Evolutionary conservation across 2,888 invertebrate genomes (phyloP).

Genomic region (Diplazon laetatorius): DNA sequence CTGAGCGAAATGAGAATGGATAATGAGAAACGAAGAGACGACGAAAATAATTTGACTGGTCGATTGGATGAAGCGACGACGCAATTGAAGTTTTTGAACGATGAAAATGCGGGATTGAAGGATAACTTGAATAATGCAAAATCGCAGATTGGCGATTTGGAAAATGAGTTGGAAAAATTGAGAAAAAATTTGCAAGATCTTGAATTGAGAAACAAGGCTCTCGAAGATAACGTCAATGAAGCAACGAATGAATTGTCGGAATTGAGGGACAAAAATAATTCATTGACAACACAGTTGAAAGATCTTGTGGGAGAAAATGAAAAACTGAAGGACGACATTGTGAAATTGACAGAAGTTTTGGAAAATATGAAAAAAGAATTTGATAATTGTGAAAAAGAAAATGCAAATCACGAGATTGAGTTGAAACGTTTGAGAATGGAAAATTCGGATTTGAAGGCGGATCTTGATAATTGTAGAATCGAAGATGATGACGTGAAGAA

Average conservation of each 20-base stretch:
- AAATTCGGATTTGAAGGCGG: slow-evolving; percentile 46
- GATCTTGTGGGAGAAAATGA: slow-evolving; percentile 42
- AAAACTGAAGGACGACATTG: slow-evolving; percentile 30
- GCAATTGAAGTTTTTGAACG: slow-evolving; percentile 47
- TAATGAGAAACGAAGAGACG: slow-evolving; percentile 60
- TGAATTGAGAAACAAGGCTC: slow-evolving; percentile 12
- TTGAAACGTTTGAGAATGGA: slow-evolving; percentile 47
- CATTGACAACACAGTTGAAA: slow-evolving; percentile 35
- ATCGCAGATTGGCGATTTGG: slow-evolving; percentile 42
- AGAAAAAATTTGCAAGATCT: slow-evolving; percentile 30
- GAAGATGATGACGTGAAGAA: slow-evolving; percentile 51
- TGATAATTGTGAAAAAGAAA: slow-evolving; percentile 38
- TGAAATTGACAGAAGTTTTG: slow-evolving; percentile 36
- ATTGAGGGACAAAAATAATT: slow-evolving; percentile 41
- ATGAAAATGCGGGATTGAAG: slow-evolving; percentile 47
- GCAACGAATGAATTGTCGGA: slow-evolving; percentile 43
- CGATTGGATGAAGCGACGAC: slow-evolving; percentile 44
- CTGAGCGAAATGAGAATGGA: slow-evolving; percentile 59
- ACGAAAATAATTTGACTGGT: slow-evolving; percentile 44
- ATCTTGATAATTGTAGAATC: slow-evolving; percentile 33
- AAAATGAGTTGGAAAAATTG: slow-evolving; percentile 49
- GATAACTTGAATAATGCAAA: slow-evolving; percentile 38
- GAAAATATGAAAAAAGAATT: slow-evolving; percentile 53
- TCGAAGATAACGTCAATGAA: slow-evolving; percentile 34
- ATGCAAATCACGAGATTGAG: slow-evolving; percentile 34